Evolutionary conservation across 2,113 vertebrate genomes (phyloP), one percentile per base, ranked within the genome.

Genomic region (Misgurnus anguillicaudatus): DNA sequence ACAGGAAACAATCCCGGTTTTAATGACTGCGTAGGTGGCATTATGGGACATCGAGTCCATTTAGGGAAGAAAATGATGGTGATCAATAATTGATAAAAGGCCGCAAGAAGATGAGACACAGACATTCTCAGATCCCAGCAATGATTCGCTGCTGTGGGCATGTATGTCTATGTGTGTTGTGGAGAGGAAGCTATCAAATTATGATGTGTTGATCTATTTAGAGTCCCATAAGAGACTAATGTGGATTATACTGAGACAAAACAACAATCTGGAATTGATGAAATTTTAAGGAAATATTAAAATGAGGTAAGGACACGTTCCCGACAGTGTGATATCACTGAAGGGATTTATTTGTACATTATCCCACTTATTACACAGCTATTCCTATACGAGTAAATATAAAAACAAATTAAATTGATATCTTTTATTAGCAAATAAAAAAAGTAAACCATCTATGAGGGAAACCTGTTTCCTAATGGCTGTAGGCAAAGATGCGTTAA

Each of bases 201-300:
- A 31, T 63, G 71, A 79, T 64, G 57, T 13, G 77, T 61, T 63
- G 77, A 78, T 77, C 41, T 51, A 55, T 70, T 78, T 38, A 78
- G 57, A 17, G 41, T 39, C 77, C 66, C 53, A 45, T 53, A 45
- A 39, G 55, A 36, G 41, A 41, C 72, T 48, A 41, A 14, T 62
- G 41, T 14, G 47, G 58, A 62, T 19, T 14, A 36, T 11, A 62
- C 72, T 2, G 58, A 62, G 55, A 36, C 31, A 31, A 31, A 31
- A 31, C 48, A 39, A 39, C 48, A 17, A 69, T 24, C 67, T 36
- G n/a, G n/a, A n/a, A n/a, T n/a, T 31, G 24, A 31, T 31, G 24
- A 31, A 31, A 31, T 31, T 31, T 31, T 31, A 31, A 31, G 24
- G 24, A 31, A 31, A 31, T 31, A n/a, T n/a, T n/a, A n/a, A n/a